Percentiles rank a stretch among this genome's conserved stretches.
Conservation (phyloP, 2,113 vertebrate genomes). For the Dipodomys merriami region DNA sequence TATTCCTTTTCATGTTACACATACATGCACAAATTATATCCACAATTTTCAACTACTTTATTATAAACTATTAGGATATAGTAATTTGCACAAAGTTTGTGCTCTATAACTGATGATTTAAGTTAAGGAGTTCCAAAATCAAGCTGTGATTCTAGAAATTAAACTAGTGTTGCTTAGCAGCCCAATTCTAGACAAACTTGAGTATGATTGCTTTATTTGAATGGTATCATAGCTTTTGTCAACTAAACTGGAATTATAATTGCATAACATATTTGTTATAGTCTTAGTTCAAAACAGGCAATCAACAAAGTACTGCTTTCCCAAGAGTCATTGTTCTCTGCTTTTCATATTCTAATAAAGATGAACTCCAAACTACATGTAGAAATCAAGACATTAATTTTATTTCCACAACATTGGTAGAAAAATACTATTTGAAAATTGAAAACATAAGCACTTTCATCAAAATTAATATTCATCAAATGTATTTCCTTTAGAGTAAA, state of each 20-base stretch:
- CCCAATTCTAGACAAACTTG: too few species aligned
- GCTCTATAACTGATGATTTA: conserved; percentile 12
- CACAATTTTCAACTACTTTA: neutral
- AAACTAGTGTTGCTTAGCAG: neutral
- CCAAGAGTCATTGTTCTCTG: neutral
- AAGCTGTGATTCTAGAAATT: conserved; percentile 1
- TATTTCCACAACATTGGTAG: neutral
- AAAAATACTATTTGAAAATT: neutral
- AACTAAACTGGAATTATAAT: neutral
- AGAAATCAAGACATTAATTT: neutral
- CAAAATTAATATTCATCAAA: conserved; percentile 12
- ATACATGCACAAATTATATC: neutral
- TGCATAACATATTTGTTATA: neutral
- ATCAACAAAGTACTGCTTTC: conserved; percentile 34
- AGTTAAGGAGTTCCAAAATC: neutral
- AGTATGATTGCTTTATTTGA: conserved; percentile 4
- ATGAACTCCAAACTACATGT: neutral
- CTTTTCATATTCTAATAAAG: neutral
- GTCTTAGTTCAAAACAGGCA: neutral
- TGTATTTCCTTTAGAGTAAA: conserved; percentile 29
- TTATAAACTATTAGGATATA: neutral
- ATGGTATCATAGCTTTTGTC: neutral
- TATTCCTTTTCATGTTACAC: neutral
- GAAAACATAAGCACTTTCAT: neutral
- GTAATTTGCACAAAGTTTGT: neutral